Percentiles rank a stretch among this genome's conserved stretches.
Evolutionary conservation across 2,113 vertebrate genomes (phyloP).

Genomic region (Probosciger aterrimus): DNA sequence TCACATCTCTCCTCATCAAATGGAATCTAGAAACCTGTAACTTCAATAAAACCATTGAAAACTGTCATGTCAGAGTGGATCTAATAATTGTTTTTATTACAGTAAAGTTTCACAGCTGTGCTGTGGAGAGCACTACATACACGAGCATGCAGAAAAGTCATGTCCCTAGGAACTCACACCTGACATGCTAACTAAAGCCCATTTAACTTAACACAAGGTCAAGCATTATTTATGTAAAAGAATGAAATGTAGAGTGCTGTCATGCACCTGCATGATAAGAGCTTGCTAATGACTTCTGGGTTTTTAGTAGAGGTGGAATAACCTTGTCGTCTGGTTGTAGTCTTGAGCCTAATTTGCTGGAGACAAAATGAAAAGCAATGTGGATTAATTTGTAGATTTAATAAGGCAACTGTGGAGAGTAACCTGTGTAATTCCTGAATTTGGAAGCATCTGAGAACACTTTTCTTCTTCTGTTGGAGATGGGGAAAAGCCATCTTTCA

Average conservation of each 20-base stretch:
- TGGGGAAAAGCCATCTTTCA: background rate
- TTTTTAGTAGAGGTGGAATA: background rate
- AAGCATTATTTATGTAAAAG: background rate
- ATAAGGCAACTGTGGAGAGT: background rate
- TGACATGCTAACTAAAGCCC: background rate
- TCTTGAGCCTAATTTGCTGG: background rate
- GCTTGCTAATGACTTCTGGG: background rate
- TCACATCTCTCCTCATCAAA: background rate
- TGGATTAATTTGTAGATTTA: background rate
- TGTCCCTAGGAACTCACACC: background rate
- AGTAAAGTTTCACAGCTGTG: background rate
- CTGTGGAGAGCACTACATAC: background rate
- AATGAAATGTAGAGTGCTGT: background rate
- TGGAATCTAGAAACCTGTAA: background rate
- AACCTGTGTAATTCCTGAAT: background rate
- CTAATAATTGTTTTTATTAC: background rate
- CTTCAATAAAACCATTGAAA: background rate
- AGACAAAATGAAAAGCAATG: background rate
- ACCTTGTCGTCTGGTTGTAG: background rate
- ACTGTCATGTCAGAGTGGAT: background rate
- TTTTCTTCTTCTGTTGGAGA: background rate
- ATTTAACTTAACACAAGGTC: background rate
- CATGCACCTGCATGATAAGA: background rate
- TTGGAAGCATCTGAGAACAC: background rate
- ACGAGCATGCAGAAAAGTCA: background rate